Evolutionary conservation across 2,113 vertebrate species (phyloP), one percentile per base, ranked within the genome.

Genomic region (Aspidoscelis tigris): DNA sequence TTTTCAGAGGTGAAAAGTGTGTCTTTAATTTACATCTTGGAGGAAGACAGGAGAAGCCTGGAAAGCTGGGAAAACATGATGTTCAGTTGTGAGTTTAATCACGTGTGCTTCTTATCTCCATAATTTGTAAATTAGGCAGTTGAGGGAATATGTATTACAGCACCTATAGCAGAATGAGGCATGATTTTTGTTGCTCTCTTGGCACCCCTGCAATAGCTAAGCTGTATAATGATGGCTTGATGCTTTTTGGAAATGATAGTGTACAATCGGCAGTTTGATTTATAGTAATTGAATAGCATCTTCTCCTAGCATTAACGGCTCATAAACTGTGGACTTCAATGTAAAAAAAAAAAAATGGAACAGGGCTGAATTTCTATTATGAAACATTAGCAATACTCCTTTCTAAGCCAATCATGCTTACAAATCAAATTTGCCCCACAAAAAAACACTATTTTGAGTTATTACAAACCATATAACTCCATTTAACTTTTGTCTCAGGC

Each of bases 241-340:
- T 84, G 82, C 68, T 66, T 77, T 78, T 61, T 58, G 47, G 39
- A 84, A 76, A 70, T 84, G 53, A 84, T 78, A 68, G 47, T 70
- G n/a, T 70, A 20, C 75, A 83, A 76, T 11, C 11, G 33, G 64
- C 68, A 21, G 64, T n/a, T 77, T 22, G 16, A 24, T 43, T 78
- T 78, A 78, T 84, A 69, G 70, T 22, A 78, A 84, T 20, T 84
- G 76, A 58, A 69, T 33, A 53, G 65, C 78, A 78, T 69, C 43
- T 77, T 69, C 58, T 77, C 65, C 65, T 84, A 68, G 43, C 26
- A 76, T 76, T 76, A 43, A 53, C 68, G 33, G 74, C 74, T 55
- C n/a, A 12, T 69, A 64, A 69, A 76, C 20, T 76, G 61, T 44
- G 47, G 44, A 39, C 22, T 81, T 58, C 61, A 14, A 39, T 76